phyloP scores from a whole-genome alignment of 2,113 vertebrate species.

The Collichthys lucidus region DNA sequence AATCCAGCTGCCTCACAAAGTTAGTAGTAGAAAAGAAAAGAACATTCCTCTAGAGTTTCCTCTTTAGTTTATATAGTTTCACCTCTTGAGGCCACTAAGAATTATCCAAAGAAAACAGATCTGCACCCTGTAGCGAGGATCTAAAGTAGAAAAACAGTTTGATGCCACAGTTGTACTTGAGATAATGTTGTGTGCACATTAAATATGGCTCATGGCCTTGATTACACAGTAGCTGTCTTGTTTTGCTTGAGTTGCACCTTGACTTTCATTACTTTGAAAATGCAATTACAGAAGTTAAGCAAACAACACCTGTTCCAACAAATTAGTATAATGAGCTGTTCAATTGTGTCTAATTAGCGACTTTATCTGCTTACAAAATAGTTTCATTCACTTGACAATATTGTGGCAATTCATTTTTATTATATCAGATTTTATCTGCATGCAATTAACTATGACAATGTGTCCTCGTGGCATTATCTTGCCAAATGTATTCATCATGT shows the following conservation, averaged over 20 bases:
- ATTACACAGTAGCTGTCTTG: neutral
- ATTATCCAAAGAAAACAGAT: neutral
- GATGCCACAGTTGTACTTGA: neutral
- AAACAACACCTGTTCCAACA: neutral
- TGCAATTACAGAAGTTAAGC: neutral
- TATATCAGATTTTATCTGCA: neutral
- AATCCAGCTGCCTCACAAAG: too few species aligned
- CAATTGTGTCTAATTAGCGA: neutral
- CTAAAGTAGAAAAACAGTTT: neutral
- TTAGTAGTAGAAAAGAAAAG: neutral
- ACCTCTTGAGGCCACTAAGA: too few species aligned
- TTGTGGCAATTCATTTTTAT: constrained; percentile 2
- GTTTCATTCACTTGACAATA: neutral
- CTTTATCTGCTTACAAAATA: neutral
- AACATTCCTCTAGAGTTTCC: too few species aligned
- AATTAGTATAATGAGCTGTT: neutral
- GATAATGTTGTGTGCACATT: neutral
- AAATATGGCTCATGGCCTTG: neutral
- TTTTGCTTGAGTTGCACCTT: neutral
- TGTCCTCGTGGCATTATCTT: neutral
- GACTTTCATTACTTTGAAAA: neutral
- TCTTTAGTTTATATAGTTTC: too few species aligned
- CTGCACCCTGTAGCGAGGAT: neutral
- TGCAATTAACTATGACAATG: neutral
- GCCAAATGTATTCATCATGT: constrained; percentile 8